Base-by-base conservation (phyloP, 2,888 invertebrate species). In the Tenthredo notha region DNA sequence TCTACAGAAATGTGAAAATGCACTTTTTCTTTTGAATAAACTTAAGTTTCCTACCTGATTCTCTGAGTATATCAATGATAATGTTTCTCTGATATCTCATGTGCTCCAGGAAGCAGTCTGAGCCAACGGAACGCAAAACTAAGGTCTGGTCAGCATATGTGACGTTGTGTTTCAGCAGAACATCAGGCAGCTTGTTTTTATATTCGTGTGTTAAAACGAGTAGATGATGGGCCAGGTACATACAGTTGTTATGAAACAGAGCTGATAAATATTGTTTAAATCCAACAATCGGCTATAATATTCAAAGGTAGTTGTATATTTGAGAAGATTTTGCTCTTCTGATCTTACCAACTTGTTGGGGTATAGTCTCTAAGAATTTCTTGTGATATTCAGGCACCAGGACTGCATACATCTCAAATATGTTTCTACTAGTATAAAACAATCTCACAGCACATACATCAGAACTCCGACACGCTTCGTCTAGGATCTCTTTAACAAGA, bases 171-270 rank as follows among this genome's bases (percentile, higher is more conserved):
- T 95, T 93, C 85, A 94, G 92, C 65, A 95, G 92, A 0, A 94
- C 93, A 0, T 94, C 93, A 2, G 96, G 95, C 90, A 97, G 94
- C 84, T 95, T 95, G 2, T 94, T 94, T 67, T 95, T 94, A 95
- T 97, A 97, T 91, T 95, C 95, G 89, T 95, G 95, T 0, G 96
- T 96, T 89, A 97, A 94, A 0, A 95, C 95, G 84, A 95, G 94
- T 84, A 97, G 94, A 89, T 96, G 95, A 93, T 98, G 97, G 0
- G 97, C 96, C 15, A 99, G 94, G 91, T 96, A 98, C 96, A 97
- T 96, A 92, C 98, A 98, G 93, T 99, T 98, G 94, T 99, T 99
- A 94, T 98, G 96, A 91, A 97, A 97, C 40, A 98, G 92, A 7
- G 97, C 98, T 96, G 93, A 65, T 94, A 94, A 72, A 80, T 25